A percentile compares a stretch with the other conserved stretches of the same genome.
phyloP scores from a whole-genome alignment of 2,888 invertebrate species.

The Drosophila longiperda region DNA sequence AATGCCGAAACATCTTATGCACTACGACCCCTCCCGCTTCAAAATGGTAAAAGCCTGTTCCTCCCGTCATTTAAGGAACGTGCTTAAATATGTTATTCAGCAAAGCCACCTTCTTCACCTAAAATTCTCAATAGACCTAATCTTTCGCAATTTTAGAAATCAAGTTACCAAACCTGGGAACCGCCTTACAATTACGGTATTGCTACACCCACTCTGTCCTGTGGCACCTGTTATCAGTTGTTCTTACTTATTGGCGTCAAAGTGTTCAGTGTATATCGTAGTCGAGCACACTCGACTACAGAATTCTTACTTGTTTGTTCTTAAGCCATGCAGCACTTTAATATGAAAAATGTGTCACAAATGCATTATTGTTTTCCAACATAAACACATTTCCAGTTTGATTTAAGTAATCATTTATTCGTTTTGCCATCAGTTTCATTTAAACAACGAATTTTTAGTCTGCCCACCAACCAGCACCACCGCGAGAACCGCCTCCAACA shows the following conservation, averaged over 20 bases:
- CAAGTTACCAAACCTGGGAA: background rate
- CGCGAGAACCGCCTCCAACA: conserved; percentile 54
- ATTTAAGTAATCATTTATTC: conserved; percentile 21
- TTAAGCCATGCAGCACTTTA: background rate
- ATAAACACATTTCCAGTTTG: background rate
- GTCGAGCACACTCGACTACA: background rate
- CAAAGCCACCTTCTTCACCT: too few species aligned
- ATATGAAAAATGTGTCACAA: background rate
- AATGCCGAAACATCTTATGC: background rate
- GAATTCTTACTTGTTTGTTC: background rate
- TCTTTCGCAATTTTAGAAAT: background rate
- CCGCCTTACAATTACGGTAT: background rate
- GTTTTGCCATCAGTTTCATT: conserved; percentile 6
- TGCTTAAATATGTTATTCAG: too few species aligned
- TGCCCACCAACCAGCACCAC: conserved; percentile 73
- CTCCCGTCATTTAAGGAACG: background rate
- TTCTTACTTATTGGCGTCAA: background rate
- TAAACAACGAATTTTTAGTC: conserved; percentile 40
- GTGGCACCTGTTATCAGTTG: background rate
- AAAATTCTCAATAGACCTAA: too few species aligned
- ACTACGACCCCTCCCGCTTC: background rate
- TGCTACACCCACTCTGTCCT: background rate
- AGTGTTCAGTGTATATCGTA: background rate
- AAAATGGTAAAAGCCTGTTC: background rate
- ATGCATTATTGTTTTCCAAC: background rate